A percentile compares a stretch with the other conserved stretches of the same genome.
phyloP scores from a whole-genome alignment of 2,113 vertebrate species.

The Lepidothrix coronata region DNA sequence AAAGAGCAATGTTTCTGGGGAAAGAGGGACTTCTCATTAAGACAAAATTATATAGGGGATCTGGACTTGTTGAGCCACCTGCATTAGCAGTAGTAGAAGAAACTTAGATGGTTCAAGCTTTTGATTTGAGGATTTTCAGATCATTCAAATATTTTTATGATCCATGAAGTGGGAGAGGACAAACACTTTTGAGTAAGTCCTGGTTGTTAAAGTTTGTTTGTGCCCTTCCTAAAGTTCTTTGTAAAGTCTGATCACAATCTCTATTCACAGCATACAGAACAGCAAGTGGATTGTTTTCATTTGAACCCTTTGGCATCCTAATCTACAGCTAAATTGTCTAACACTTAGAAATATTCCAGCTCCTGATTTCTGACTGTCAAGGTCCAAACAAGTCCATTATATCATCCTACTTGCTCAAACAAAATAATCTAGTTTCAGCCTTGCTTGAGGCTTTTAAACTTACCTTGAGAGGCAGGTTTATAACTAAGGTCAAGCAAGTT shows the following conservation, averaged over 20 bases:
- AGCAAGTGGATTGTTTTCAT: neutral
- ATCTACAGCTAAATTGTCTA: neutral
- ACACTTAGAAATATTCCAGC: neutral
- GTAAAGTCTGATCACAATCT: neutral
- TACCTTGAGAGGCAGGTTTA: neutral
- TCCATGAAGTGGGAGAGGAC: neutral
- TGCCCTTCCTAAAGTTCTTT: neutral
- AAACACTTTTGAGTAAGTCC: neutral
- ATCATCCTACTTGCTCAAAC: neutral
- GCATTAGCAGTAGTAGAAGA: neutral
- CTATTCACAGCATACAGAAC: neutral
- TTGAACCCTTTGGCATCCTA: neutral
- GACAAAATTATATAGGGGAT: neutral
- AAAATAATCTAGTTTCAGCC: neutral
- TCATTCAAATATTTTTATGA: neutral
- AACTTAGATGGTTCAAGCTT: neutral
- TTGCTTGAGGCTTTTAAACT: rapidly evolving
- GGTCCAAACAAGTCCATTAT: neutral
- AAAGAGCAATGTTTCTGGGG: neutral
- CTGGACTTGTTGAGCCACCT: neutral
- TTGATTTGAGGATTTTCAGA: neutral
- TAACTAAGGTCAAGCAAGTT: neutral
- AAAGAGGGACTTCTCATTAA: neutral
- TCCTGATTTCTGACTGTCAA: neutral
- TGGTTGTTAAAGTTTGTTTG: neutral